These are phyloP conservation scores for Calonectris borealis DNA, from an alignment of 2,113 vertebrate genomes.

Conservation along the genomic window DNA sequence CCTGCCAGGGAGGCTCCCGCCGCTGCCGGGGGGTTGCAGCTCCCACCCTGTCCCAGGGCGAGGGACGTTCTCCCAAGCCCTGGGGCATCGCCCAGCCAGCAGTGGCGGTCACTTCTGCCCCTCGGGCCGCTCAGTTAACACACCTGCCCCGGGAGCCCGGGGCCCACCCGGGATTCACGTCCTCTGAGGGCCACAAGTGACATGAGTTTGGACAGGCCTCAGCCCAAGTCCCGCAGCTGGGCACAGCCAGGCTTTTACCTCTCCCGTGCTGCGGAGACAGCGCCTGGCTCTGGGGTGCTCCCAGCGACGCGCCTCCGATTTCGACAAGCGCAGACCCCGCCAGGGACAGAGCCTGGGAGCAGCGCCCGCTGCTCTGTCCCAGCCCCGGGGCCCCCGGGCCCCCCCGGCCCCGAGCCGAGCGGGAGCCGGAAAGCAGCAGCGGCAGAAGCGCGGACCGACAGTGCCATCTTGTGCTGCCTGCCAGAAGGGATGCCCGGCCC, in stretches of 20 bases:
- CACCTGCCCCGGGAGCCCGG: fast-evolving
- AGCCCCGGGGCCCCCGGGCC: neutral
- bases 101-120: fast-evolving
- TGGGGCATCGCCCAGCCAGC: fast-evolving
- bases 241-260: neutral
- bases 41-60: neutral
- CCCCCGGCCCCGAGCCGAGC: neutral
- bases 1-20: neutral
- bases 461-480: conserved; percentile 26
- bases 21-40: neutral
- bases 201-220: neutral
- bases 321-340: neutral
- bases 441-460: conserved; percentile 11
- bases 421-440: neutral
- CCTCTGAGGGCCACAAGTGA: neutral
- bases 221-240: neutral
- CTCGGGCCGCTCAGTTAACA: fast-evolving
- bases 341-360: neutral
- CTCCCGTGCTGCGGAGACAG: fast-evolving
- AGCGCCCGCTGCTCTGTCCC: no score
- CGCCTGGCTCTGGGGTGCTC: neutral
- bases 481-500: neutral
- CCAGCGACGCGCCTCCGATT: fast-evolving
- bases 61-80: fast-evolving
- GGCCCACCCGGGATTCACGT: fast-evolving